A percentile compares a stretch with the other conserved stretches of the same genome.
These are phyloP conservation scores for Graptemys geographica DNA, from an alignment of 2,797 vertebrate species.

Conservation along the genomic window DNA sequence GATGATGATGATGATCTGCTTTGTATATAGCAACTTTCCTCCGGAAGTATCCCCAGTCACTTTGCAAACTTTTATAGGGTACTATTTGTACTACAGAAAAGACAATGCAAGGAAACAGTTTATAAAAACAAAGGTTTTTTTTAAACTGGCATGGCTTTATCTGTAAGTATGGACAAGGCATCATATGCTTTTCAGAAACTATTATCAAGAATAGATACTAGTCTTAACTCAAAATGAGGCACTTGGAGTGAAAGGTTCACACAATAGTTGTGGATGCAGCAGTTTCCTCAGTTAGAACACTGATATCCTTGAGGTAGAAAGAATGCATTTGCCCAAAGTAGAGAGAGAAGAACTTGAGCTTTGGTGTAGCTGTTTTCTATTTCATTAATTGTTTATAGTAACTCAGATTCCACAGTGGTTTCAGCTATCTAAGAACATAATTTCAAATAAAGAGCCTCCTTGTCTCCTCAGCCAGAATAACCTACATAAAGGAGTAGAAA, in stretches of 20 bases:
- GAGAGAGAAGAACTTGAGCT: neutral
- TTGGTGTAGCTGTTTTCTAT: neutral
- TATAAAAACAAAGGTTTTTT: neutral
- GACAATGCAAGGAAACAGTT: neutral
- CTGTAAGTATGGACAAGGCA: neutral
- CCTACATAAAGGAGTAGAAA: neutral
- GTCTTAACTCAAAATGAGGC: rapidly evolving
- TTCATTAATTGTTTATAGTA: neutral
- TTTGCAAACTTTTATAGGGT: neutral
- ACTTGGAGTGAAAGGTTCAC: neutral
- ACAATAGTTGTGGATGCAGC: neutral
- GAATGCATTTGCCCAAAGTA: neutral
- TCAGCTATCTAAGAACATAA: neutral
- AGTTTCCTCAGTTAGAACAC: neutral
- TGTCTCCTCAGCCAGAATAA: neutral
- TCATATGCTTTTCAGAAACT: neutral
- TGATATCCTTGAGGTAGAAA: neutral
- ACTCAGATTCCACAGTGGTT: neutral
- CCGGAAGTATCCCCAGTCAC: neutral
- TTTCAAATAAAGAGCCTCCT: neutral
- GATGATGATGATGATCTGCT: neutral
- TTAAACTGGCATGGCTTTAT: neutral
- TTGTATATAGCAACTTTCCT: neutral
- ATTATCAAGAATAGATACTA: neutral
- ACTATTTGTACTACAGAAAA: neutral